phyloP scores from a whole-genome alignment of 1,140 invertebrate species.

The Diploscapter pachys region DNA sequence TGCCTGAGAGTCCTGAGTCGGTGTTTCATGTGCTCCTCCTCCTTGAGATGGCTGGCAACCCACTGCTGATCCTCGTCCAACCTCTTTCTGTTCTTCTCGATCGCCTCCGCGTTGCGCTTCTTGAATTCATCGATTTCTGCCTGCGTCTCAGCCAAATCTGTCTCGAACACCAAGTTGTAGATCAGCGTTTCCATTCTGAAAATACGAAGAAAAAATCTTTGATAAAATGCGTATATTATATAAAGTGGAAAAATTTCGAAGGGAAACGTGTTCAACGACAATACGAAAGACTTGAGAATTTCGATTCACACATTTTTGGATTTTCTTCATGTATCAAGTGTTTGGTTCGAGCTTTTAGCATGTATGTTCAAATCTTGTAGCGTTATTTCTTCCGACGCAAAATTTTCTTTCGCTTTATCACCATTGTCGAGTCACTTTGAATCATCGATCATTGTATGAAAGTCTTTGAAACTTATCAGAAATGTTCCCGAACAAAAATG shows the following conservation, averaged over 20 bases:
- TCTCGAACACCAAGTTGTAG: constrained; percentile 84
- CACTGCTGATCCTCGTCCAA: constrained; percentile 64
- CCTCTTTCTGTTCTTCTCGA: constrained; percentile 72
- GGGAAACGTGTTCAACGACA: too few relatives aligned
- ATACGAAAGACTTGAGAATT: too few relatives aligned
- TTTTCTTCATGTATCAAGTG: not conserved
- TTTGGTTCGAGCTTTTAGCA: not conserved
- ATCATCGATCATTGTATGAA: too few relatives aligned
- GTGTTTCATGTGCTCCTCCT: constrained; percentile 65
- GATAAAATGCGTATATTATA: too few relatives aligned
- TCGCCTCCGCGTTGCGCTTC: constrained; percentile 83
- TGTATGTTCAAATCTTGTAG: not conserved
- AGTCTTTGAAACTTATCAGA: not conserved
- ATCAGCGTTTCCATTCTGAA: constrained; percentile 77
- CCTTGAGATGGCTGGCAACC: constrained; percentile 79
- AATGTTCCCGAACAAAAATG: not conserved
- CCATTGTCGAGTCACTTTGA: too few relatives aligned
- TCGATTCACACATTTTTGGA: not conserved
- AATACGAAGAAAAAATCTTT: not conserved
- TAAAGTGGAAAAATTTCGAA: too few relatives aligned
- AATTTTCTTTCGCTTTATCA: too few relatives aligned
- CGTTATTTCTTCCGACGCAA: too few relatives aligned
- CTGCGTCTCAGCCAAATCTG: constrained; percentile 83
- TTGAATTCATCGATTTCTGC: constrained; percentile 89
- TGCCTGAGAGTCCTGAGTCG: constrained; percentile 62